Percentiles rank a stretch among this genome's conserved stretches.
Conservation (phyloP, 2,797 vertebrate genomes). For the Galagoides demidoff region DNA sequence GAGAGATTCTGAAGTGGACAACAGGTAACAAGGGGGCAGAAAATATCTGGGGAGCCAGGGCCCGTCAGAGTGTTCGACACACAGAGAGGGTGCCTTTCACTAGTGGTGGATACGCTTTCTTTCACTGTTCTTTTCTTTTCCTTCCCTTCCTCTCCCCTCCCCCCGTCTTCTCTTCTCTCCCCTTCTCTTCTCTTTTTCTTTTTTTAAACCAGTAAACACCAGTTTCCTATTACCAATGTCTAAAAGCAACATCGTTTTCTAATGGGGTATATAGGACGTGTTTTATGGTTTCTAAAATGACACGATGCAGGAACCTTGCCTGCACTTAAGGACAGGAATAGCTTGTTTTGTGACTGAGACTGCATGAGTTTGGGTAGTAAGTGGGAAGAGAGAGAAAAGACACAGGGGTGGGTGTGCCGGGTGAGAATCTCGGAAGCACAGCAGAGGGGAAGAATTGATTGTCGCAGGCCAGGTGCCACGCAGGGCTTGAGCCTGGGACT, state of each 20-base stretch:
- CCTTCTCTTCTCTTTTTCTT: not conserved
- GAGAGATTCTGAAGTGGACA: not conserved
- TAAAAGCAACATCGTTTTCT: not conserved
- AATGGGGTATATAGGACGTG: not conserved
- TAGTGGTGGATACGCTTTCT: not conserved
- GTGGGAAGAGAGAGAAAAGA: not conserved
- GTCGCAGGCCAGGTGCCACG: not conserved
- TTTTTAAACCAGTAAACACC: not conserved
- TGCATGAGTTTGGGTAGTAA: not conserved
- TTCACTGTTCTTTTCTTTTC: not conserved
- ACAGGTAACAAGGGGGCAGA: not conserved
- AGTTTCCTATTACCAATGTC: not conserved
- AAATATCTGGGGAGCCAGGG: not conserved
- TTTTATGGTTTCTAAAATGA: constrained; percentile 26
- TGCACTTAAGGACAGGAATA: constrained; percentile 12
- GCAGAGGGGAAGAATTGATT: not conserved
- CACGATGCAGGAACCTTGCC: not conserved
- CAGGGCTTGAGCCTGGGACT: not conserved
- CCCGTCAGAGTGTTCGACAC: not conserved
- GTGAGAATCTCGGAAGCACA: not conserved
- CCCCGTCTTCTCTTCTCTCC: not conserved
- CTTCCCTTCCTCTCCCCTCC: not conserved
- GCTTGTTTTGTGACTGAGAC: not conserved
- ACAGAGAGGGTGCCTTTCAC: not conserved
- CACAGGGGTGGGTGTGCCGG: not conserved